Base-by-base conservation (phyloP, 2,888 invertebrate species). In the Caenorhabditis parvicauda region DNA sequence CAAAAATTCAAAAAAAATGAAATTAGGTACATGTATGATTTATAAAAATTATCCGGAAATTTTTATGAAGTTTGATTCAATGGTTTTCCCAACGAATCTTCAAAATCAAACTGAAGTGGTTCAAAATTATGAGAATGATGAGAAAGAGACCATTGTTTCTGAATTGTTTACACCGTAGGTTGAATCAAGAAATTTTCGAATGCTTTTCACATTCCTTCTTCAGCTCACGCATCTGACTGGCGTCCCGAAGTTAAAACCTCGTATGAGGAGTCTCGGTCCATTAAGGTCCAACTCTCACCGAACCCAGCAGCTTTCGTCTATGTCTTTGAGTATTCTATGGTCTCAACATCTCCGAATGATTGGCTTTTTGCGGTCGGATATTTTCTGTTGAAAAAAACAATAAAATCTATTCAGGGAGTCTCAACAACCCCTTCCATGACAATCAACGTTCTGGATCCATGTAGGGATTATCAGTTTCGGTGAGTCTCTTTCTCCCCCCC, bases 401-500 rank as follows among this genome's bases (percentile, higher is more conserved):
- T 4, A 1, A 5, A 38, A 38, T 24, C 24, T 39, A 43, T 75
- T 38, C 59, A 78, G 77, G 77, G 76, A 9, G 74, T 76, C 17
- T 76, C 76, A 3, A 57, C 70, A 7, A 66, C 61, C 41, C 76
- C 77, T 25, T 62, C 75, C 39, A 62, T 76, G 38, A 64, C 66
- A 1, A 78, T 78, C 66, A 64, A 67, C 37, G 68, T 78, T 25
- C 65, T 70, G 38, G 78, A 78, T 44, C 72, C 76, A 22, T 78
- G 78, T 56, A 65, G 74, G 14, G 77, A 78, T 55, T 78, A 78
- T 56, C 77, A 78, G 54, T 78, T 78, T 57, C 70, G 74, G 32
- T 59, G 7, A 14, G n/a, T n/a, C n/a, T n/a, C n/a, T n/a, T n/a
- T n/a, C n/a, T n/a, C n/a, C n/a, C n/a, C n/a, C n/a, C n/a, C n/a